Evolutionary conservation across 2,888 invertebrate species (phyloP).

Genomic region (Abscondita cerata): DNA sequence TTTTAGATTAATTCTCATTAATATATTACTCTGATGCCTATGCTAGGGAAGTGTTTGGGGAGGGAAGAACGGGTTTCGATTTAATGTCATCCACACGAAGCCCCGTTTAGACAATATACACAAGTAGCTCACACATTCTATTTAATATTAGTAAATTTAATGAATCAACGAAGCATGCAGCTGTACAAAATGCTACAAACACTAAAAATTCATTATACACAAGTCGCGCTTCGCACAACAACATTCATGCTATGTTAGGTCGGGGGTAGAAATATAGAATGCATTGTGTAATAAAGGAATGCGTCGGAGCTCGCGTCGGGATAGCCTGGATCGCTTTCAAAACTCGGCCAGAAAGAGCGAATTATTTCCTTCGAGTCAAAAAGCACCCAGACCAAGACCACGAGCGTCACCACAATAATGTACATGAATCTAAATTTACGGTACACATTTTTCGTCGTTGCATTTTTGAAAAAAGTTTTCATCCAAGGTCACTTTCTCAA

Average conservation of each 20-base stretch:
- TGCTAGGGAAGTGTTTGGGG: constrained; percentile 45
- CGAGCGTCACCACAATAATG: constrained; percentile 47
- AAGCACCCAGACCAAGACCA: constrained; percentile 11
- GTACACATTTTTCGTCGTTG: constrained; percentile 45
- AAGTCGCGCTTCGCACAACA: constrained; percentile 38
- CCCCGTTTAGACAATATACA: constrained; percentile 45
- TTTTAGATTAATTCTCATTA: constrained; percentile 48
- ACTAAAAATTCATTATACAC: constrained; percentile 50
- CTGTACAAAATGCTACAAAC: constrained; percentile 59
- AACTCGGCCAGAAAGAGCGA: constrained; percentile 16
- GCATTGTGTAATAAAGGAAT: constrained; percentile 54
- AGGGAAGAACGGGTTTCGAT: constrained; percentile 35
- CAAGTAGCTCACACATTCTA: constrained; percentile 42
- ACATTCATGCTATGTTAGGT: constrained; percentile 38
- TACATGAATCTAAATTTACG: constrained; percentile 42
- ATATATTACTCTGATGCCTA: constrained; percentile 55
- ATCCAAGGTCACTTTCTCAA: constrained; percentile 61
- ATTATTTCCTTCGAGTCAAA: constrained; percentile 17
- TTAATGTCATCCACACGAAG: constrained; percentile 37
- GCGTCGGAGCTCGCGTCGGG: constrained; percentile 43
- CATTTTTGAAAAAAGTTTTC: constrained; percentile 47
- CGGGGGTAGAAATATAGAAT: constrained; percentile 54
- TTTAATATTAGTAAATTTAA: constrained; percentile 47
- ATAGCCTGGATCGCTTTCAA: constrained; percentile 10
- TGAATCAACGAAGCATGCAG: constrained; percentile 57